Evolutionary conservation across 2,113 vertebrate species (phyloP).

Genomic region (Capricornis sumatraensis): DNA sequence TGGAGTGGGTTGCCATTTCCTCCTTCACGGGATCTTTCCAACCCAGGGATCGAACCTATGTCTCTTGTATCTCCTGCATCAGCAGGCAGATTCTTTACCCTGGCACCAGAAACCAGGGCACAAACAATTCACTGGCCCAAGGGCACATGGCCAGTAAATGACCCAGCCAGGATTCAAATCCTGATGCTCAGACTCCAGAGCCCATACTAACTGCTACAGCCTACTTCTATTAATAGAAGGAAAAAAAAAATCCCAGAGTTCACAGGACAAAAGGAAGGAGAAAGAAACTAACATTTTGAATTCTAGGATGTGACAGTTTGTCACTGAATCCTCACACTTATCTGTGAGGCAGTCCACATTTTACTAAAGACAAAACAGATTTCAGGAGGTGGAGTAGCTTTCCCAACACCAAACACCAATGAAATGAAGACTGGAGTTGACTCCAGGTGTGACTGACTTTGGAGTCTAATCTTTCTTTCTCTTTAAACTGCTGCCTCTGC

Average conservation of each 20-base stretch:
- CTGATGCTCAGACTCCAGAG: neutral
- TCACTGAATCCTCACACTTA: neutral
- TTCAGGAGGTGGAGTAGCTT: neutral
- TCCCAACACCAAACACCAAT: neutral
- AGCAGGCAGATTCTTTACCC: neutral
- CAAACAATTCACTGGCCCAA: neutral
- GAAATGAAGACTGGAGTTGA: neutral
- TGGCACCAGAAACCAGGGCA: neutral
- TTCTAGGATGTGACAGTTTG: neutral
- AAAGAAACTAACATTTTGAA: neutral
- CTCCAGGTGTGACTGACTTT: neutral
- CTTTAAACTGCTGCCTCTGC: neutral
- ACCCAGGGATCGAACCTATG: neutral
- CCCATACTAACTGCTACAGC: neutral
- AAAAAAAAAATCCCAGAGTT: neutral
- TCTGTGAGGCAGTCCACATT: neutral
- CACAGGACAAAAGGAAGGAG: neutral
- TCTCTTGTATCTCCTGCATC: neutral
- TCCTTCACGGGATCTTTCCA: neutral
- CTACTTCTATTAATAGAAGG: neutral
- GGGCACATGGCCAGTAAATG: neutral
- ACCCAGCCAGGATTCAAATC: neutral
- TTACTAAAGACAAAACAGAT: neutral
- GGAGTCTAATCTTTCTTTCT: neutral
- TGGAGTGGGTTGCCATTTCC: neutral